Evolutionary conservation across 2,113 vertebrate genomes (phyloP), one percentile per base, ranked within the genome.

Genomic region (Tympanuchus pallidicinctus): DNA sequence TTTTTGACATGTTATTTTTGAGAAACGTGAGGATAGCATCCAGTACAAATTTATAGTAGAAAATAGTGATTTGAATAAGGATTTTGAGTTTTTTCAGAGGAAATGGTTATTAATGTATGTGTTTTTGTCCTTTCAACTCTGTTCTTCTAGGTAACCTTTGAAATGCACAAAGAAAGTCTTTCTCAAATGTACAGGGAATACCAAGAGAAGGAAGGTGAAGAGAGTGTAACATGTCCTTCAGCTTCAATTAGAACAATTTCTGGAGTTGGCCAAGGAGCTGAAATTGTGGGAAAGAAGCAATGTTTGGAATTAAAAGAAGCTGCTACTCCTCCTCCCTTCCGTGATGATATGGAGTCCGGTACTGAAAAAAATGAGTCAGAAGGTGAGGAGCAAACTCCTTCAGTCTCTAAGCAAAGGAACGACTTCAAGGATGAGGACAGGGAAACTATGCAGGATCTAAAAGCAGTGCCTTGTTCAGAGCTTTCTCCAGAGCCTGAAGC

Each of bases 151-250:
- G 99, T 99, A 63, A 98, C 99, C 85, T 99, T 99, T 95, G 99
- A 99, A 98, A 98, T 99, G 95, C 99, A 99, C 97, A 99, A 99
- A 92, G 98, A 99, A 79, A 99, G 95, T 88, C 97, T 99, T 94
- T 98, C 99, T 65, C 98, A 60, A 78, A 97, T 98, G 95, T 99
- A 99, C 93, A 97, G 95, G 27, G 98, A 99, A 84, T 99, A 99
- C 96, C 98, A 99, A 93, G 97, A 90, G 13, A 98, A 97, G 91
- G 98, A 86, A 95, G 97, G 92, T n/a, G 96, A 98, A 28, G 96
- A 90, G 36, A 83, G 90, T 76, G 92, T 42, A 27, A 47, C 20
- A 0, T 8, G 1, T 78, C 95, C 97, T 90, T 97, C 94, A 36
- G 42, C 85, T 90, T 80, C 96, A 8, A 59, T 98, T 92, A 98